phyloP scores from a whole-genome alignment of 2,888 invertebrate genomes.

The Acanthosepion lycidas region DNA sequence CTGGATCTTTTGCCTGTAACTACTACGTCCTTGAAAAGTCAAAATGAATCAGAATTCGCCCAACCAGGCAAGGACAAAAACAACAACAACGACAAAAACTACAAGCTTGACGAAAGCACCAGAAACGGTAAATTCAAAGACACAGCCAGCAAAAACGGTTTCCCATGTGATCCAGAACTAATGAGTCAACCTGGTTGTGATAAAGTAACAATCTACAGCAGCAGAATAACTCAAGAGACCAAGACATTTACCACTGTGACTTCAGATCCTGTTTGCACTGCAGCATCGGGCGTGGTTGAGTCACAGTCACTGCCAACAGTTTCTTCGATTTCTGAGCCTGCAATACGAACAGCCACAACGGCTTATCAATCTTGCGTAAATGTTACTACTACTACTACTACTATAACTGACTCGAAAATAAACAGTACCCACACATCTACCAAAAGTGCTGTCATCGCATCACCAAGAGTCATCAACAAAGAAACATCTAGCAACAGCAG shows the following conservation, averaged over 20 bases:
- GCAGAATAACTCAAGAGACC: not conserved
- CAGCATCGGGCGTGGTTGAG: not conserved
- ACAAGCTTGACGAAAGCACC: not conserved
- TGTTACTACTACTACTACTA: not conserved
- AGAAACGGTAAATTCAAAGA: not conserved
- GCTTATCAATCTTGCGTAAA: not conserved
- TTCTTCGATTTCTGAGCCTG: not conserved
- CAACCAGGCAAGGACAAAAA: not conserved
- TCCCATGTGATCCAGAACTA: not conserved
- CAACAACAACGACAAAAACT: not conserved
- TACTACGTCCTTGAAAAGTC: not conserved
- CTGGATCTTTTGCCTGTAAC: not conserved
- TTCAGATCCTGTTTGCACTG: not conserved
- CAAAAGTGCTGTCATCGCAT: not conserved
- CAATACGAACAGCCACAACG: not conserved
- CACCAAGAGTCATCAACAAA: not conserved
- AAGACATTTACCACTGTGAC: not conserved
- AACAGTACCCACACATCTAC: not conserved
- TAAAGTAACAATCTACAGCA: not conserved
- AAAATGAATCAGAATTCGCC: not conserved
- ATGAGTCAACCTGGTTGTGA: not conserved
- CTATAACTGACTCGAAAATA: too few species aligned
- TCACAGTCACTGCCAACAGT: not conserved
- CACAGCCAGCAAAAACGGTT: not conserved
- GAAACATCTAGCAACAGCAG: not conserved